Conservation (phyloP, 2,113 vertebrate species). For the Speoplatyrhinus poulsoni region DNA sequence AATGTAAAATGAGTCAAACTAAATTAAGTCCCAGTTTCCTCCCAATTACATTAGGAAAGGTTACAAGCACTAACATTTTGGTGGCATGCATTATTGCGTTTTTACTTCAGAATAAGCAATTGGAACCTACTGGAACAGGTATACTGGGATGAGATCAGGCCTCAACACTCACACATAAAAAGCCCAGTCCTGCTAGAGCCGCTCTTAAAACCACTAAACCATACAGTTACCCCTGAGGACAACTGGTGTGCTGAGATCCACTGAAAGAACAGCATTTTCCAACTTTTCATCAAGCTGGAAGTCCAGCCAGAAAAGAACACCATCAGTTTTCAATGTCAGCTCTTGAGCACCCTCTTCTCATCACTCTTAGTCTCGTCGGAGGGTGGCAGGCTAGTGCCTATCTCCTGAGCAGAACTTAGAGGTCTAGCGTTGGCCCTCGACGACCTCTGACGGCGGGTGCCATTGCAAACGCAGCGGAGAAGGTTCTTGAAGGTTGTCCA, state of each 20-base stretch:
- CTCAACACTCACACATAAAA: neutral
- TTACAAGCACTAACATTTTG: neutral
- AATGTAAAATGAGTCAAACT: neutral
- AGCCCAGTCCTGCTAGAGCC: neutral
- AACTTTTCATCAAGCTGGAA: neutral
- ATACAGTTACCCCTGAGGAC: slow-evolving; percentile 6
- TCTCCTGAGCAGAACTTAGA: slow-evolving; percentile 78
- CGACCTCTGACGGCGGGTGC: slow-evolving; percentile 80
- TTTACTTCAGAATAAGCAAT: slow-evolving; percentile 6
- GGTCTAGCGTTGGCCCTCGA: slow-evolving; percentile 80
- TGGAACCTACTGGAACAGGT: neutral
- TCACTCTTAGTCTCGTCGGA: slow-evolving; percentile 68
- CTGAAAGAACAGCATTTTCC: slow-evolving; percentile 1
- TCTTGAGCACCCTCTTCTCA: slow-evolving; percentile 48
- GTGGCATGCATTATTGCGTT: slow-evolving; percentile 13
- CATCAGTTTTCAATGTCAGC: slow-evolving; percentile 41
- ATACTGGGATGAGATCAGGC: slow-evolving; percentile 10
- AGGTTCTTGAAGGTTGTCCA: slow-evolving; percentile 91
- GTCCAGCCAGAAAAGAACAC: neutral
- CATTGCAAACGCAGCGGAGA: slow-evolving; percentile 81
- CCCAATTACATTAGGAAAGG: neutral
- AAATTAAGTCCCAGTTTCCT: neutral
- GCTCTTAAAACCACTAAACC: slow-evolving; percentile 9
- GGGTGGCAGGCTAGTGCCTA: slow-evolving; percentile 55
- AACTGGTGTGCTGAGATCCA: neutral